Evolutionary conservation across 2,888 invertebrate genomes (phyloP).

Genomic region (Agapostemon virescens): DNA sequence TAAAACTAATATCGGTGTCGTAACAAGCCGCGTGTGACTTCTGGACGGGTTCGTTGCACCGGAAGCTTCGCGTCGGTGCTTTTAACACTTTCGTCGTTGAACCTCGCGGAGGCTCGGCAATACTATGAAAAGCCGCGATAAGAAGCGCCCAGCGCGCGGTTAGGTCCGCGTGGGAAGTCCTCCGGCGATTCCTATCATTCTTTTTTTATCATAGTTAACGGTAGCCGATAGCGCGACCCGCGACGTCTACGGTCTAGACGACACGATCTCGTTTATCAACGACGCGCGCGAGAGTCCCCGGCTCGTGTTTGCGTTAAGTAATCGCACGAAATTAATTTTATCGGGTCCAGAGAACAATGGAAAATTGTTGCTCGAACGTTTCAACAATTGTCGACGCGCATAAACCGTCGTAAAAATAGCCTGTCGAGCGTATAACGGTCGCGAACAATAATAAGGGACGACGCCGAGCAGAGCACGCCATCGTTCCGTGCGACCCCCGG

Average conservation of each 20-base stretch:
- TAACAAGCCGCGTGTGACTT: slow-evolving; percentile 60
- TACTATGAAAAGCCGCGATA: slow-evolving; percentile 46
- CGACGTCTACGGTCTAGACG: slow-evolving; percentile 9
- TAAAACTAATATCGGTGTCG: slow-evolving; percentile 68
- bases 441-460: slow-evolving; percentile 9
- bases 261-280: background rate
- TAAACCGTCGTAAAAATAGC: slow-evolving; percentile 24
- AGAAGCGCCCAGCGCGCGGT: slow-evolving; percentile 21
- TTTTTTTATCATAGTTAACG: slow-evolving; percentile 22
- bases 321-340: slow-evolving; percentile 24
- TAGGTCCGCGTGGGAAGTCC: slow-evolving; percentile 17
- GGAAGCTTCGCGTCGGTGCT: slow-evolving; percentile 71
- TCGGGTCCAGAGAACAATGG: slow-evolving; percentile 23
- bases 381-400: background rate
- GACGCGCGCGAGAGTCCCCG: background rate
- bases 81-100: slow-evolving; percentile 65
- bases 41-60: slow-evolving; percentile 73
- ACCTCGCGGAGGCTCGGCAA: slow-evolving; percentile 43
- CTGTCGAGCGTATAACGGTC: slow-evolving; percentile 24
- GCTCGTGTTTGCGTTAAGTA: background rate
- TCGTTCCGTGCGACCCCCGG: slow-evolving; percentile 3
- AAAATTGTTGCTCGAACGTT: slow-evolving; percentile 29
- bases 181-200: slow-evolving; percentile 27
- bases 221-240: slow-evolving; percentile 26
- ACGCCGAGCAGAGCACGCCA: background rate